Evolutionary conservation across 2,113 vertebrate genomes (phyloP).

Genomic region (Piprites chloris): DNA sequence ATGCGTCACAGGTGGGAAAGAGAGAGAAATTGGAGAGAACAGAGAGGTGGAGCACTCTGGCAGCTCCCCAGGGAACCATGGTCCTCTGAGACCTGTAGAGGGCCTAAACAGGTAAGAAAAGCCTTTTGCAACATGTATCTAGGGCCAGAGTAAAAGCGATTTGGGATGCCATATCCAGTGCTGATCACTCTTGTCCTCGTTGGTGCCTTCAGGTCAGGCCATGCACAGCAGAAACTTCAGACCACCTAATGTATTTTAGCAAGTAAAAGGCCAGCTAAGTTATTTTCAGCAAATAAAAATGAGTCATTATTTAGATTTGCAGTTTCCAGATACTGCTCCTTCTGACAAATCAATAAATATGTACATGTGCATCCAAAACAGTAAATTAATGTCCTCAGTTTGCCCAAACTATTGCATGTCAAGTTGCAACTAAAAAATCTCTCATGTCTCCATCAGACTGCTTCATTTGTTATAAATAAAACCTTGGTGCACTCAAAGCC

Average conservation of each 20-base stretch:
- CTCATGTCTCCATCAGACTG: background rate
- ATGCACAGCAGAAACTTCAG: background rate
- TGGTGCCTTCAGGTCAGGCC: background rate
- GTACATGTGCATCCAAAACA: background rate
- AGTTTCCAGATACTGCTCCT: background rate
- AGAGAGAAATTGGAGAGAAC: background rate
- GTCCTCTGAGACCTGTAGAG: background rate
- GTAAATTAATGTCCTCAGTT: background rate
- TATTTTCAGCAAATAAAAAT: background rate
- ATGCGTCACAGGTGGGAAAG: background rate
- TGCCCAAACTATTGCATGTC: background rate
- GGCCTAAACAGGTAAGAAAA: background rate
- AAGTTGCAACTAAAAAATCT: background rate
- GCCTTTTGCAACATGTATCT: background rate
- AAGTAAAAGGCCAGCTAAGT: background rate
- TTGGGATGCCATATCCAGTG: background rate
- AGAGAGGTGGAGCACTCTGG: background rate
- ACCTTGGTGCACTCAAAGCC: background rate
- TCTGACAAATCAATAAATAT: background rate
- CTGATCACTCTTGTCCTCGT: background rate
- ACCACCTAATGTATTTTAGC: background rate
- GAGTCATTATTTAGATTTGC: background rate
- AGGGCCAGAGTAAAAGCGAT: background rate
- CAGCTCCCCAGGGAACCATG: rapidly evolving
- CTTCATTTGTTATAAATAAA: background rate